Evolutionary conservation across 2,888 invertebrate species (phyloP), one percentile per base, ranked within the genome.

Genomic region (Cylindroiulus punctatus): DNA sequence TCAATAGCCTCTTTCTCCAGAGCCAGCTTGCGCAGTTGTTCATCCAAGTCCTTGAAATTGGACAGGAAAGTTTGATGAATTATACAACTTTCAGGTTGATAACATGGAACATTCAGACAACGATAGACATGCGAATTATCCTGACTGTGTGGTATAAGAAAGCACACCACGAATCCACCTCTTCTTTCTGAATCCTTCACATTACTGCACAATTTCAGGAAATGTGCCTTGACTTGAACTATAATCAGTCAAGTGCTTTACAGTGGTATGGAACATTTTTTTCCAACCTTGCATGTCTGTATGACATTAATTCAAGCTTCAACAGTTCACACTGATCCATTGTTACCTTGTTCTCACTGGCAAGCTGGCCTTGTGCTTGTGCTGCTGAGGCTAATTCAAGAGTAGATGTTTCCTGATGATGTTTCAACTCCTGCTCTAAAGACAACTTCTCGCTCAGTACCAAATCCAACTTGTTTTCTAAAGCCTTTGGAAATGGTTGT

Each of bases 321-420:
- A 65, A 65, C 22, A 22, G 22, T 65, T 65, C 57, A 65, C 57
- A 65, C 22, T 26, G 8, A 65, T 22, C 22, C 22, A 65, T 65
- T 19, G 26, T 65, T 76, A 76, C 76, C 76, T 76, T 76, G 30
- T 76, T 76, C 30, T 76, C 76, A 76, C 76, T 76, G 76, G 30
- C 30, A 76, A 76, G 76, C 12, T 30, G 12, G 76, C 30, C 26
- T 76, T 76, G 30, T 22, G 26, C 30, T 76, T 76, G 76, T 12
- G 26, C 14, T 3, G 30, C 76, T 76, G 76, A 76, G 22, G 76
- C 76, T 30, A 76, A 76, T 76, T 76, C 76, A 26, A 30, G 10
- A 30, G 30, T 14, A 0, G 76, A 14, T 30, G 30, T 14, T 76
- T 90, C 89, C 4, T 90, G 89, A 87, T 90, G 89, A 88, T 90